Percentiles rank a stretch among this genome's conserved stretches.
phyloP scores from a whole-genome alignment of 2,797 vertebrate species.

The Clarias platycephalus region DNA sequence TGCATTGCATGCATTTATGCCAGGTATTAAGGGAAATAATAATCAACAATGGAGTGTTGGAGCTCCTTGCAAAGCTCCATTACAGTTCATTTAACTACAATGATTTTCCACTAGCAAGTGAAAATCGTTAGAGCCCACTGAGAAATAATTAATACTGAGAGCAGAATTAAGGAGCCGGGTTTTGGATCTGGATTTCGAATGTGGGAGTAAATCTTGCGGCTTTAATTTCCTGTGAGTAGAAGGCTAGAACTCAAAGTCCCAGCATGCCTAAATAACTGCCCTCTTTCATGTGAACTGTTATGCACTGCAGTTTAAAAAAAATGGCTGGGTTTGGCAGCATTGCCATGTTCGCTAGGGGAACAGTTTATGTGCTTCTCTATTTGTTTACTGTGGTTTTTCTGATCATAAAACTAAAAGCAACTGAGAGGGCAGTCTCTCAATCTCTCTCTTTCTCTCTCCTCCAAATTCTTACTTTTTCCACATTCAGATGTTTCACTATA shows the following conservation, averaged over 20 bases:
- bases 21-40: neutral
- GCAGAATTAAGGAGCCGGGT: neutral
- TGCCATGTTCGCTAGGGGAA: slow-evolving; percentile 64
- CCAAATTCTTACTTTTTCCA: neutral
- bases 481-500: neutral
- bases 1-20: too few species aligned
- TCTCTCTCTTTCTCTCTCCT: neutral
- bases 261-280: slow-evolving; percentile 43
- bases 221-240: slow-evolving; percentile 40
- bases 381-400: slow-evolving; percentile 79
- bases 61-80: neutral
- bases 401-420: slow-evolving; percentile 76
- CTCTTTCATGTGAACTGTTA: slow-evolving; percentile 36
- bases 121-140: neutral
- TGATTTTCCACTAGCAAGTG: neutral
- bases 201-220: neutral
- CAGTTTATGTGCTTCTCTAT: slow-evolving; percentile 74
- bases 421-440: slow-evolving; percentile 55
- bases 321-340: slow-evolving; percentile 58
- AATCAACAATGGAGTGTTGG: neutral
- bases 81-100: neutral
- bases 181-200: slow-evolving; percentile 7
- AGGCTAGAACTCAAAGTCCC: slow-evolving; percentile 38
- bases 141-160: slow-evolving; percentile 1
- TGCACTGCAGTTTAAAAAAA: slow-evolving; percentile 42